Conservation (phyloP, 2,113 vertebrate genomes). For the Aegithalos caudatus region DNA sequence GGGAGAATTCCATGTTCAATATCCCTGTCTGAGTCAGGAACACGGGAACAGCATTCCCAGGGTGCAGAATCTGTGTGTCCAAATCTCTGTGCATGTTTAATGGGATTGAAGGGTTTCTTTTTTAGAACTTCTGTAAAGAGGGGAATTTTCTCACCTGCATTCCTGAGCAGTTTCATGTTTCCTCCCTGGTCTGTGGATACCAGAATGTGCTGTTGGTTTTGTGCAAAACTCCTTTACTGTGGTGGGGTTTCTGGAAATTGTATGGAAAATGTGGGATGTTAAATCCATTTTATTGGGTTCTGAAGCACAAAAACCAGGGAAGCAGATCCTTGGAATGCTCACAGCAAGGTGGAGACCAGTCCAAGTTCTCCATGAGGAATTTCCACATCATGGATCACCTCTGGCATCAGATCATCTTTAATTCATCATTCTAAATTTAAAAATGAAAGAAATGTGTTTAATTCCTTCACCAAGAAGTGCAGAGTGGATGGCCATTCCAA, state of each 20-base stretch:
- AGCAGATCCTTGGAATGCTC: neutral
- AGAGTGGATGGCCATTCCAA: accelerated
- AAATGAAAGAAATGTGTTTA: accelerated
- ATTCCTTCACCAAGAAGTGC: neutral
- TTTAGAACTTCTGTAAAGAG: neutral
- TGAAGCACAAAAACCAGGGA: neutral
- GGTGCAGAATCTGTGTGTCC: neutral
- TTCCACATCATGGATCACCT: neutral
- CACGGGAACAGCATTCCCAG: neutral
- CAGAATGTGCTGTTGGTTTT: neutral
- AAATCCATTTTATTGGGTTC: neutral
- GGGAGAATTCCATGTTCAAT: neutral
- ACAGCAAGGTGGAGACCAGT: neutral
- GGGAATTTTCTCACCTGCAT: neutral
- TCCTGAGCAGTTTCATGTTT: neutral
- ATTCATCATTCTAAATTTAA: neutral
- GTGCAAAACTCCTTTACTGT: neutral
- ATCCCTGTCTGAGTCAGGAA: accelerated
- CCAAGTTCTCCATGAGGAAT: neutral
- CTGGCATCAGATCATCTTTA: neutral
- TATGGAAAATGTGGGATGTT: accelerated
- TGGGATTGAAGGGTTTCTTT: neutral
- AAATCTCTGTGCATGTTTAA: neutral
- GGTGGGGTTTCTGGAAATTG: accelerated
- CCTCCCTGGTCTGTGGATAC: accelerated